phyloP scores from a whole-genome alignment of 2,797 vertebrate genomes.

The Pseudochromis fuscus region DNA sequence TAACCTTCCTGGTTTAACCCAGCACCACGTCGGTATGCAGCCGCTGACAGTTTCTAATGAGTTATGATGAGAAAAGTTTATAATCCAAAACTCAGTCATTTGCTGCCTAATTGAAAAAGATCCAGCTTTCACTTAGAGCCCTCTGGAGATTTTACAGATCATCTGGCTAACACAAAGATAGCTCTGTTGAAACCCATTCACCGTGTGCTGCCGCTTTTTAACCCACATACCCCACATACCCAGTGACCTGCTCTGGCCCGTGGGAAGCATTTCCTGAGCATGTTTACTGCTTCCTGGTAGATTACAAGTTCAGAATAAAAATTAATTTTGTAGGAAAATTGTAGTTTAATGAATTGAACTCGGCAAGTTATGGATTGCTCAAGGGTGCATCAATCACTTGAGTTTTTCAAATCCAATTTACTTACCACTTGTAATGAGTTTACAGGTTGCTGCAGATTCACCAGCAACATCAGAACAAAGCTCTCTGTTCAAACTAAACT shows the following conservation, averaged over 20 bases:
- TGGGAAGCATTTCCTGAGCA: slow-evolving; percentile 42
- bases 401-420: not conserved
- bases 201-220: slow-evolving; percentile 61
- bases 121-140: slow-evolving; percentile 56
- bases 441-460: not conserved
- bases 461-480: not conserved
- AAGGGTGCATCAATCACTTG: not conserved
- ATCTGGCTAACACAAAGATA: slow-evolving; percentile 69
- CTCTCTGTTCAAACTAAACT: not conserved
- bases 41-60: slow-evolving; percentile 44
- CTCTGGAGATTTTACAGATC: slow-evolving; percentile 69
- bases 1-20: slow-evolving; percentile 38
- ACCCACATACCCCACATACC: slow-evolving; percentile 25
- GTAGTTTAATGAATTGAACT: slow-evolving; percentile 7
- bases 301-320: slow-evolving; percentile 5
- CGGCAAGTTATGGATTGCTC: not conserved
- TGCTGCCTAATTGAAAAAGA: slow-evolving; percentile 73
- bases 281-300: slow-evolving; percentile 18
- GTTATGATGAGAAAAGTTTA: slow-evolving; percentile 63
- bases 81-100: slow-evolving; percentile 53
- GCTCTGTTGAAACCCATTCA: slow-evolving; percentile 44
- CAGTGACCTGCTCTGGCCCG: slow-evolving; percentile 37
- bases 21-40: slow-evolving; percentile 3
- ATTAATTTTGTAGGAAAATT: not conserved
- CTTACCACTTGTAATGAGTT: not conserved